Evolutionary conservation across 2,797 vertebrate genomes (phyloP).

Genomic region (Morelia viridis): DNA sequence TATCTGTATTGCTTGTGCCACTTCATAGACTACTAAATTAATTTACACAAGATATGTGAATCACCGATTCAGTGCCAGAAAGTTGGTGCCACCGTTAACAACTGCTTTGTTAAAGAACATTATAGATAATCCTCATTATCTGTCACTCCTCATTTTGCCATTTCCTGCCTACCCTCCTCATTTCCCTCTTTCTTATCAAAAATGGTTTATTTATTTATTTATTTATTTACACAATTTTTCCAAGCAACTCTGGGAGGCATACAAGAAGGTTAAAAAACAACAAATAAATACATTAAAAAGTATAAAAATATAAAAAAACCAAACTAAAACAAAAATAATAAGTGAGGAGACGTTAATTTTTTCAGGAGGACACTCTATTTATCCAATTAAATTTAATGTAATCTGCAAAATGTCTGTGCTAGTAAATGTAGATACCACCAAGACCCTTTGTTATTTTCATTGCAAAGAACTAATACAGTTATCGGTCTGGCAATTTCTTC

Average conservation of each 20-base stretch:
- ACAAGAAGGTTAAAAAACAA: too few species aligned
- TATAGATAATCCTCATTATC: background rate
- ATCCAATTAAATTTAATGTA: background rate
- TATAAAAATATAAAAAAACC: too few species aligned
- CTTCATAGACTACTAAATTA: background rate
- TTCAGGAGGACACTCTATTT: background rate
- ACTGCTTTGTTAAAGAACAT: background rate
- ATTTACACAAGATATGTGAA: background rate
- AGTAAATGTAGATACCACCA: background rate
- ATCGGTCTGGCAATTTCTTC: background rate
- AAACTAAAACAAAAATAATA: too few species aligned
- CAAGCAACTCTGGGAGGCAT: too few species aligned
- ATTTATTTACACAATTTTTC: too few species aligned
- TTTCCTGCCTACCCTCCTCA: background rate
- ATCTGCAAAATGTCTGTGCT: background rate
- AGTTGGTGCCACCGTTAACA: background rate
- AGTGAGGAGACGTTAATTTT: background rate
- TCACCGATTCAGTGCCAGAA: background rate
- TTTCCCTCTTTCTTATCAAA: background rate
- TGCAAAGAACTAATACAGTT: background rate
- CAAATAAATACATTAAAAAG: too few species aligned
- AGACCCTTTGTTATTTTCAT: background rate
- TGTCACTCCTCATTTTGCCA: background rate
- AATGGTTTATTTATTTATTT: too few species aligned
- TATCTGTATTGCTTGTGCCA: background rate